Base-by-base conservation (phyloP, 2,113 vertebrate species). In the Oryzias woworae region DNA sequence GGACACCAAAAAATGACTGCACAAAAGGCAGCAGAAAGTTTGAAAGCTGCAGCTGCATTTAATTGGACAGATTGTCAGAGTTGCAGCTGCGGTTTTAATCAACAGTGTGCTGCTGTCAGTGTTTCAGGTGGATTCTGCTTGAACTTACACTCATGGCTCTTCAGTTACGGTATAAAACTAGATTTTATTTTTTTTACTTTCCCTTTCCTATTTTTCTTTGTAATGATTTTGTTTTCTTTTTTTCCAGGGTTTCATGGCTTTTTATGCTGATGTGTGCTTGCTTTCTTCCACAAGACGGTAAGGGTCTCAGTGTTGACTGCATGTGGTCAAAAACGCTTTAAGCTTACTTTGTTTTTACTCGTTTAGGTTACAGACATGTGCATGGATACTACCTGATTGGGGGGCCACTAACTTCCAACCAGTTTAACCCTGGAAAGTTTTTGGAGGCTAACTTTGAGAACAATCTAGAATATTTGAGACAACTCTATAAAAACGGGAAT, bases 281-380 rank as follows among this genome's bases (percentile, higher is more conserved):
- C 56, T 82, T 82, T 61, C 52, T 26, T 72, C 3, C 18, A 58
- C 54, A 82, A 17, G 73, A 60, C 54, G 67, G 84, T 84, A 75
- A 72, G 63, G 28, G 15, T 58, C 51, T 53, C 5, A 63, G n/a
- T 23, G 10, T 28, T 55, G n/a, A 43, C 51, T 3, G 17, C 2
- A 14, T 47, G 3, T 0, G 24, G 17, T 46, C 41, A 52, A n/a
- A 53, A 55, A 42, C 3, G 2, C 41, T 3, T 18, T 46, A 0
- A 53, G 36, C 44, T 69, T 10, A 73, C 53, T 46, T 8, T 7
- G 1, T 44, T 58, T 14, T 20, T 14, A 31, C 4, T 47, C 46
- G 31, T 42, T 4, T 54, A 81, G 80, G 73, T 53, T 64, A 52
- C 53, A 73, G 18, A 26, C 15, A 20, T 73, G 79, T 69, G 45